phyloP scores from a whole-genome alignment of 2,113 vertebrate genomes.

The Stictonetta naevosa region DNA sequence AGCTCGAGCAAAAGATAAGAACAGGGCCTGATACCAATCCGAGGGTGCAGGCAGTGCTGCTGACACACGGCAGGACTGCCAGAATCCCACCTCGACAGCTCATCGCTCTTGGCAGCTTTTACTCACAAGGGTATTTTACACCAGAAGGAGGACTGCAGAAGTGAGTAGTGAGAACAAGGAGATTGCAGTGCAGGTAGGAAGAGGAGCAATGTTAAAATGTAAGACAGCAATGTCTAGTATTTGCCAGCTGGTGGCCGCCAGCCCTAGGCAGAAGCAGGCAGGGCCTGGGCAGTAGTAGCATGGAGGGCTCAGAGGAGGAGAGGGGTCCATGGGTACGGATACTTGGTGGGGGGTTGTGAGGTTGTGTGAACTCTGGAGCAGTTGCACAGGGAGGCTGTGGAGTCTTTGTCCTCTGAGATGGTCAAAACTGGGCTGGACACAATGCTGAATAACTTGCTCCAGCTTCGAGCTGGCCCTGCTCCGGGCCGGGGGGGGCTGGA shows the following conservation, averaged over 20 bases:
- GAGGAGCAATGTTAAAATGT: not conserved
- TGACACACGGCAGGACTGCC: not conserved
- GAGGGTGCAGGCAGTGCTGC: rapidly evolving
- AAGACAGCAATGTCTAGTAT: not conserved
- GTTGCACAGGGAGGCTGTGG: not conserved
- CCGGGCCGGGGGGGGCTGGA: no score
- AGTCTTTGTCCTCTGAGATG: not conserved
- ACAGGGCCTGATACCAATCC: not conserved
- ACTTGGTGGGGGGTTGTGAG: not conserved
- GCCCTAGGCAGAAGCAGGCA: not conserved
- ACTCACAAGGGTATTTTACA: not conserved
- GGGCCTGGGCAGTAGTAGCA: not conserved
- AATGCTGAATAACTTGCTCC: not conserved
- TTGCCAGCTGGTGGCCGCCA: not conserved
- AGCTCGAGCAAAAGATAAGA: not conserved
- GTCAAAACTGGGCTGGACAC: rapidly evolving
- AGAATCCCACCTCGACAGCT: not conserved
- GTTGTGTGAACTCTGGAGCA: not conserved
- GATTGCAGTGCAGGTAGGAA: not conserved
- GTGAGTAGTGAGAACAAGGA: not conserved
- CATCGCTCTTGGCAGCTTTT: not conserved
- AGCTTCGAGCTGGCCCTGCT: not conserved
- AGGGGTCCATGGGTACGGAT: not conserved
- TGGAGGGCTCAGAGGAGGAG: not conserved
- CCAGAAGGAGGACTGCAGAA: not conserved